Base-by-base conservation (phyloP, 2,888 invertebrate genomes). In the Torymus tubicola region DNA sequence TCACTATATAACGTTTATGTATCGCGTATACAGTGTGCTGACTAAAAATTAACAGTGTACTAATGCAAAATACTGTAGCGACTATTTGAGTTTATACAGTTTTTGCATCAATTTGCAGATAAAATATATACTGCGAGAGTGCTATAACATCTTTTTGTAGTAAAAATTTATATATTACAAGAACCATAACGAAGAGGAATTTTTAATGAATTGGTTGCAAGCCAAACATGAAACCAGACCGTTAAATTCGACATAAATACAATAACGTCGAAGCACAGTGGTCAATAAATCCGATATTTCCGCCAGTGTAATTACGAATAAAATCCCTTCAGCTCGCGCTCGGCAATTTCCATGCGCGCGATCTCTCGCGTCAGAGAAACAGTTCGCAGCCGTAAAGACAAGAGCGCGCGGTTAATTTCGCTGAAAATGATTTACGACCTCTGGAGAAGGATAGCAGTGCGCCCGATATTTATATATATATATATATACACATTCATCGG, bases 381-480 rank as follows among this genome's bases (percentile, higher is more conserved):
- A 42, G 42, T 42, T 67, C 65, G 21, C 69, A 16, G 60, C 12
- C 74, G 57, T 50, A 64, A 74, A 74, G 74, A 67, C 65, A 74
- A 74, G 63, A 52, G 69, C 55, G 13, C 55, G 50, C 74, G 74
- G 65, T 65, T 74, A 65, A 74, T 74, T 74, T 65, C 16, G 55
- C 65, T 21, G 64, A 61, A 24, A 74, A 74, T 74, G 74, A 74
- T 74, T 74, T 74, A 74, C 65, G 74, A n/a, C 11, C 57, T 63
- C 21, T 63, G 52, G 13, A 10, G 16, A 42, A 8, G 42, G 42
- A 42, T 42, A 42, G 31, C 31, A 31, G 31, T 5, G 31, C 31
- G 31, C 31, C 31, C 42, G 16, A 52, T 67, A 57, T 57, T 14
- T 14, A 57, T 21, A 21, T 21, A 21, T 2, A 21, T 21, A 21